These are phyloP conservation scores for Portunus trituberculatus DNA, from an alignment of 1,140 invertebrate genomes.

Conservation along the genomic window DNA sequence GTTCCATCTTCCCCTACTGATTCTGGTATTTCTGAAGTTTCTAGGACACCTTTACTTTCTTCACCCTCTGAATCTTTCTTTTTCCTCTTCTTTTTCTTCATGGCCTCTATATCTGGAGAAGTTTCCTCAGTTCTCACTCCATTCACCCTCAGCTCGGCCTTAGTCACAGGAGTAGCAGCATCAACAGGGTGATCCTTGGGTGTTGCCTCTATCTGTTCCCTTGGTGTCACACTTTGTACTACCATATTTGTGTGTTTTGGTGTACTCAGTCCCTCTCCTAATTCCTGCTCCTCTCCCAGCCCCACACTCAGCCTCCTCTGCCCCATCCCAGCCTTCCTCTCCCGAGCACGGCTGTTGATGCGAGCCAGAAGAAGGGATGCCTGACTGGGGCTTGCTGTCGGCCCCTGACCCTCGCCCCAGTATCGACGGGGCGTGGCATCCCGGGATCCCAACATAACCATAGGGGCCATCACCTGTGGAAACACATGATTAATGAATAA, in stretches of 20 bases:
- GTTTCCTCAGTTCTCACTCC: background rate
- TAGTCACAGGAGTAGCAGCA: background rate
- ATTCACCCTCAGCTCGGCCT: background rate
- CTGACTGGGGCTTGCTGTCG: background rate
- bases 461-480: background rate
- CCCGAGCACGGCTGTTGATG: constrained; percentile 40
- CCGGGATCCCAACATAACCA: background rate
- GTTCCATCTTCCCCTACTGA: background rate
- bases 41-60: background rate
- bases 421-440: background rate
- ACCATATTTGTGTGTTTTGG: background rate
- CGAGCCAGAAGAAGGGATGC: constrained; percentile 1
- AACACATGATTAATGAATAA: background rate
- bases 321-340: background rate
- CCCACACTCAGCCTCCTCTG: background rate
- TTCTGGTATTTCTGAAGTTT: background rate
- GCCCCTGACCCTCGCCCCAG: background rate
- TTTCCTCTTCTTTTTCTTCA: background rate
- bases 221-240: background rate
- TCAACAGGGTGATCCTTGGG: background rate
- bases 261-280: background rate
- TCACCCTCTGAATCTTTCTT: background rate
- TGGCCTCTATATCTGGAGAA: background rate
- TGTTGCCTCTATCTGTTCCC: background rate
- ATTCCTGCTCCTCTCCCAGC: background rate